Percentiles rank a stretch among this genome's conserved stretches.
These are phyloP conservation scores for Cerceris rybyensis DNA, from an alignment of 2,888 invertebrate genomes.

Conservation along the genomic window DNA sequence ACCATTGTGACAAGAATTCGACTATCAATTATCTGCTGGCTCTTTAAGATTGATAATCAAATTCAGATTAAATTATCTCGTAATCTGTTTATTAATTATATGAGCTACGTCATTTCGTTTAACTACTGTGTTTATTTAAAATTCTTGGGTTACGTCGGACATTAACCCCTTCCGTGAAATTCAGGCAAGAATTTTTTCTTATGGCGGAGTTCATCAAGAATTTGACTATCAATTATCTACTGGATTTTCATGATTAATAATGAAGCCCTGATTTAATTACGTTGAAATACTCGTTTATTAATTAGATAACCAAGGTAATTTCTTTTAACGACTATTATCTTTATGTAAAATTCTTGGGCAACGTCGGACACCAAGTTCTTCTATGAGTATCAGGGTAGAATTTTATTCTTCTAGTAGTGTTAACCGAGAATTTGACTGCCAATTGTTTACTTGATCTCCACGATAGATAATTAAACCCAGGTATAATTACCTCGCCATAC, in stretches of 20 bases:
- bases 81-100: constrained; percentile 14
- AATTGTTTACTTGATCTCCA: constrained; percentile 15
- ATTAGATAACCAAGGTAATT: constrained; percentile 3
- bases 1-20: constrained; percentile 13
- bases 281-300: too few species aligned
- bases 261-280: too few species aligned
- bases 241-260: too few species aligned
- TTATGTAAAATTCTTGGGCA: too few species aligned
- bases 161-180: too few species aligned
- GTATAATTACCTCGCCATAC: constrained; percentile 36
- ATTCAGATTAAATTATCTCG: constrained; percentile 33
- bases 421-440: constrained; percentile 15
- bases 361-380: too few species aligned
- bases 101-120: constrained; percentile 8
- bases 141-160: not conserved
- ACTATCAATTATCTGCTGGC: constrained; percentile 22
- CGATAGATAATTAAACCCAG: constrained; percentile 10
- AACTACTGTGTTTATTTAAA: not conserved
- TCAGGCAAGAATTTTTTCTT: too few species aligned
- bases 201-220: too few species aligned
- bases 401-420: too few species aligned
- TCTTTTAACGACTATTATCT: constrained; percentile 10
- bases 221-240: too few species aligned
- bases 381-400: too few species aligned
- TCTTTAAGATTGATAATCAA: not conserved